Evolutionary conservation across 2,888 invertebrate species (phyloP).

Genomic region (Scaptomyza parva): DNA sequence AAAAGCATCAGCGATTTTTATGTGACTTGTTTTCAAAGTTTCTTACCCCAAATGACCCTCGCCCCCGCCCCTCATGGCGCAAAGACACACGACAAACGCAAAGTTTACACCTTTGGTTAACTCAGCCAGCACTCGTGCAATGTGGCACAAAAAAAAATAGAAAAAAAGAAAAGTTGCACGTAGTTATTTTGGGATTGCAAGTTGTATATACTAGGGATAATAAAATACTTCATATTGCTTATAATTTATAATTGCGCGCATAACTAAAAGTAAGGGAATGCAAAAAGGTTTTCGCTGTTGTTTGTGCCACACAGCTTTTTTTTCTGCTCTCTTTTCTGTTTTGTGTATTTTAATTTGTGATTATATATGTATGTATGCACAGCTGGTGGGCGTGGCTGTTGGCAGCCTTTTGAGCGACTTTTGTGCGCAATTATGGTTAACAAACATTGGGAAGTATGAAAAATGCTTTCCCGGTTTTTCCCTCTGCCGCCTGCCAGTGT

Average conservation of each 20-base stretch:
- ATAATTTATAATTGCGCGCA: slow-evolving; percentile 53
- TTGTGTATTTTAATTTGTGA: slow-evolving; percentile 47
- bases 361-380: slow-evolving; percentile 5
- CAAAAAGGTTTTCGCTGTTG: slow-evolving; percentile 33
- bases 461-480: background rate
- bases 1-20: slow-evolving; percentile 55
- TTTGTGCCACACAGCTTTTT: slow-evolving; percentile 22
- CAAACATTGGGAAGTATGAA: slow-evolving; percentile 52
- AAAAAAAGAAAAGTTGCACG: slow-evolving; percentile 9
- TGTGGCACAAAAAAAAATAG: slow-evolving; percentile 1
- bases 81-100: slow-evolving; percentile 2
- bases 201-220: slow-evolving; percentile 11
- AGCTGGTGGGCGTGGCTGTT: slow-evolving; percentile 9
- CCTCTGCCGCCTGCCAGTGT: too few relatives aligned
- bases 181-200: slow-evolving; percentile 16
- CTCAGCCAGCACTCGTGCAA: background rate
- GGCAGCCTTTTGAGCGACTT: slow-evolving; percentile 57
- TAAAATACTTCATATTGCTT: slow-evolving; percentile 23
- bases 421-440: slow-evolving; percentile 73
- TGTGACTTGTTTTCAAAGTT: slow-evolving; percentile 56
- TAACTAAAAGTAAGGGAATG: slow-evolving; percentile 16
- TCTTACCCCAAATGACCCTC: slow-evolving; percentile 26
- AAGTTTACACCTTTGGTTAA: slow-evolving; percentile 52
- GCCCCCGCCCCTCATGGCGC: background rate
- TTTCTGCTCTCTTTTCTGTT: slow-evolving; percentile 13